Percentiles rank a stretch among this genome's conserved stretches.
phyloP scores from a whole-genome alignment of 2,888 invertebrate genomes.

The Lasius fuliginosus region DNA sequence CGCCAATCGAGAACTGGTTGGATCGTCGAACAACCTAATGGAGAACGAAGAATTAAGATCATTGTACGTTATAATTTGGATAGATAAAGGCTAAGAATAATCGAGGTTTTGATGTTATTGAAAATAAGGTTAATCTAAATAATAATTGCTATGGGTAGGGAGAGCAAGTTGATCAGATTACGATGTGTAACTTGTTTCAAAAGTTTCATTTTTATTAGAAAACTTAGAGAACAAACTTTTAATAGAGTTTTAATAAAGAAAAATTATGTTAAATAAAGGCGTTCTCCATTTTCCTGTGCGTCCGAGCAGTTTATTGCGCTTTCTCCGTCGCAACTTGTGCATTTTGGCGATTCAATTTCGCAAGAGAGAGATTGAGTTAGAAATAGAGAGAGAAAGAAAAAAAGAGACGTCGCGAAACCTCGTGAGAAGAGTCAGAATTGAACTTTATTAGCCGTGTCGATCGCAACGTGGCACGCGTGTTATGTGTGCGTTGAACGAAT shows the following conservation, averaged over 20 bases:
- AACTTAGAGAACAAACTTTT: background rate
- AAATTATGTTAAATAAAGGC: background rate
- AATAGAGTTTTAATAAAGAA: conserved; percentile 1
- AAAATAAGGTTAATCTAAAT: background rate
- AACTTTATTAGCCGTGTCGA: conserved; percentile 48
- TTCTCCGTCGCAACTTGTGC: background rate
- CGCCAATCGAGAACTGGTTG: conserved; percentile 23
- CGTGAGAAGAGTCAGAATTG: conserved; percentile 10
- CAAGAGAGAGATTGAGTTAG: background rate
- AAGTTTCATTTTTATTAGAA: background rate
- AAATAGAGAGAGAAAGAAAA: background rate
- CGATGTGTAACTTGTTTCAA: background rate
- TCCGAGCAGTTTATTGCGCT: background rate
- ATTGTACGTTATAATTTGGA: background rate
- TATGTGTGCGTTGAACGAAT: conserved; percentile 40
- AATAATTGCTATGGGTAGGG: background rate
- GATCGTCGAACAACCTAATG: background rate
- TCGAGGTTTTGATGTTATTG: background rate
- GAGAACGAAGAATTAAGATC: background rate
- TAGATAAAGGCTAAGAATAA: background rate
- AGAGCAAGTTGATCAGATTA: background rate
- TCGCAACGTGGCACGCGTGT: conserved; percentile 28
- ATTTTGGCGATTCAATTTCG: background rate
- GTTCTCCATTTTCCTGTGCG: background rate
- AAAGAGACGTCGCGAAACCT: background rate